Evolutionary conservation across 2,113 vertebrate species (phyloP), one percentile per base, ranked within the genome.

Genomic region (Phylloscopus trochilus): DNA sequence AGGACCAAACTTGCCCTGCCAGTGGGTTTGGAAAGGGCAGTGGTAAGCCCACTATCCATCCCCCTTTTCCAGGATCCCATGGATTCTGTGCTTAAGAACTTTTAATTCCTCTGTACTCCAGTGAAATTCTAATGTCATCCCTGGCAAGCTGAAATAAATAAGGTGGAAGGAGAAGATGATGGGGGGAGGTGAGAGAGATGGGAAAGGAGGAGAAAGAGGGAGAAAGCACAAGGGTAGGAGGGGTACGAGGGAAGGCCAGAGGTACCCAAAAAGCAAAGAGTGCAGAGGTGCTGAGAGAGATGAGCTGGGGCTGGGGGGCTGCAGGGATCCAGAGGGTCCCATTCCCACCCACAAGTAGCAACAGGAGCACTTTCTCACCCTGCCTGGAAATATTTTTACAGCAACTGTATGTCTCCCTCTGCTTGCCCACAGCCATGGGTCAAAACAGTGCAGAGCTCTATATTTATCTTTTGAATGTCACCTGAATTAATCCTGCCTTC

Each of bases 1-100:
- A 74, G 46, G 19, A 67, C 20, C 46, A 70, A 53, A 67, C 6
- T 14, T 79, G 28, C 24, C 43, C 74, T 2, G 2, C 7, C 27
- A 26, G 9, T 1, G 2, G 28, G 2, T 60, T 87, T 43, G 19
- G 46, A 49, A 84, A 82, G 8, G 37, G 2, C 0, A 0, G 1
- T n/a, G 27, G 6, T 31, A 33, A 7, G 21, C 39, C 51, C 60
- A 1, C 4, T 6, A 3, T 5, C n/a, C 47, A 18, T 21, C 7
- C 15, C 39, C 17, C 9, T 83, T 49, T 72, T 60, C 26, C 37
- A 59, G 37, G 39, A 55, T 59, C n/a, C 4, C n/a, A 35, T 4
- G 26, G 26, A 55, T 53, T 3, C 12, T 21, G 12, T 0, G 1
- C 21, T 69, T n/a, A 8, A 55, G 73, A 33, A 2, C 27, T 19